Conservation (phyloP, 64 coral and sea anemone species). For the Pocillopora verrucosa region DNA sequence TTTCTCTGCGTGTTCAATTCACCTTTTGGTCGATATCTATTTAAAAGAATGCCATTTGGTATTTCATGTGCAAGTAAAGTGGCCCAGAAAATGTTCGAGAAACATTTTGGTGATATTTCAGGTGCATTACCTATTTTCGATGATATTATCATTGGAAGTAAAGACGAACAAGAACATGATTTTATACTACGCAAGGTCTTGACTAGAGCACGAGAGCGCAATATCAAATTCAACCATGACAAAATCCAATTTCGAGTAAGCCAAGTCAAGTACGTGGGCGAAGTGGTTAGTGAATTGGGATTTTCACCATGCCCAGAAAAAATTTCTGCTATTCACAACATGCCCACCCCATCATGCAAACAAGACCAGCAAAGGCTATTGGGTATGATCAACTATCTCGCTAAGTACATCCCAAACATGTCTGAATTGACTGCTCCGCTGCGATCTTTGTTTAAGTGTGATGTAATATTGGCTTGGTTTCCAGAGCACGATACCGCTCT, state of each 20-base stretch:
- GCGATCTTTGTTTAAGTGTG: too few species aligned
- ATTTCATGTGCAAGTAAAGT: conserved; percentile 59
- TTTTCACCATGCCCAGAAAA: conserved; percentile 60
- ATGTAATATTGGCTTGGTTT: too few species aligned
- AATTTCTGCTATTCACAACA: conserved; percentile 62
- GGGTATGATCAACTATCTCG: conserved; percentile 67
- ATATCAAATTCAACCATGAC: conserved; percentile 57
- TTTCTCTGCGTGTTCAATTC: conserved; percentile 47
- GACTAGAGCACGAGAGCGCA: conserved; percentile 53
- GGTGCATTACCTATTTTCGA: conserved; percentile 9
- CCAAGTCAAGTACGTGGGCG: conserved; percentile 40
- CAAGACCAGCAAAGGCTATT: conserved; percentile 51
- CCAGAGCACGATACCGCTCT: conserved; percentile 49
- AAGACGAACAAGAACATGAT: conserved; percentile 54
- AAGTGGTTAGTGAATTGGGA: conserved; percentile 48
- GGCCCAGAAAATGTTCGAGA: conserved; percentile 56
- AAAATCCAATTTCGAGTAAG: conserved; percentile 68
- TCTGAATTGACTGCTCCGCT: too few species aligned
- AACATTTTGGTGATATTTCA: conserved; percentile 56
- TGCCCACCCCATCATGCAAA: conserved; percentile 57
- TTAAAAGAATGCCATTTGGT: conserved; percentile 49
- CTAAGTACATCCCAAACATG: background rate
- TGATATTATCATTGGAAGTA: conserved; percentile 57
- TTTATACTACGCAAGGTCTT: conserved; percentile 32
- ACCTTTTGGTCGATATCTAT: conserved; percentile 44